Conservation (phyloP, 2,797 vertebrate species). For the Pangasius sanitwongsei region DNA sequence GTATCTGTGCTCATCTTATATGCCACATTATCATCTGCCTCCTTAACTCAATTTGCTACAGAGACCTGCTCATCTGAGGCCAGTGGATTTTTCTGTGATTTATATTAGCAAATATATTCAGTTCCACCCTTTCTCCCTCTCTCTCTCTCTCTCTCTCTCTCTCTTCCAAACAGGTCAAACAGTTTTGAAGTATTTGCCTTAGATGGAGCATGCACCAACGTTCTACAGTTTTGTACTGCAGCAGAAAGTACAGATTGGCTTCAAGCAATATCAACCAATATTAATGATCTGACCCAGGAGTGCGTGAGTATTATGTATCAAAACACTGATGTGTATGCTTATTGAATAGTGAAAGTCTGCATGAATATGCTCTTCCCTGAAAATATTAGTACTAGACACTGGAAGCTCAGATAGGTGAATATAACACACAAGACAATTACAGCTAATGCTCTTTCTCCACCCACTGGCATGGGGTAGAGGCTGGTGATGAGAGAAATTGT, state of each 20-base stretch:
- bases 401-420: conserved; percentile 8
- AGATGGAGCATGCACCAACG: conserved; percentile 82
- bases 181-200: conserved; percentile 89
- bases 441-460: conserved; percentile 30
- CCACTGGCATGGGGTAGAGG: conserved; percentile 4
- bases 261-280: conserved; percentile 88
- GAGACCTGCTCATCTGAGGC: neutral
- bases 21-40: conserved; percentile 22
- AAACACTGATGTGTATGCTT: neutral
- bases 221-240: conserved; percentile 89
- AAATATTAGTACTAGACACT: conserved; percentile 8
- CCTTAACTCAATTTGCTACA: neutral
- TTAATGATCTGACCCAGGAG: conserved; percentile 85
- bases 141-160: conserved; percentile 54
- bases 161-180: conserved; percentile 78
- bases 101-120: conserved; percentile 21
- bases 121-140: neutral
- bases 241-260: conserved; percentile 93
- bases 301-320: conserved; percentile 76
- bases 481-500: conserved; percentile 29
- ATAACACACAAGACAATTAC: conserved; percentile 31
- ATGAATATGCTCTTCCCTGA: conserved; percentile 11
- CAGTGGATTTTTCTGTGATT: conserved; percentile 12
- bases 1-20: conserved; percentile 7
- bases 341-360: neutral